These are phyloP conservation scores for Lepilemur septentrionalis DNA, from an alignment of 2,797 vertebrate genomes.

Conservation along the genomic window DNA sequence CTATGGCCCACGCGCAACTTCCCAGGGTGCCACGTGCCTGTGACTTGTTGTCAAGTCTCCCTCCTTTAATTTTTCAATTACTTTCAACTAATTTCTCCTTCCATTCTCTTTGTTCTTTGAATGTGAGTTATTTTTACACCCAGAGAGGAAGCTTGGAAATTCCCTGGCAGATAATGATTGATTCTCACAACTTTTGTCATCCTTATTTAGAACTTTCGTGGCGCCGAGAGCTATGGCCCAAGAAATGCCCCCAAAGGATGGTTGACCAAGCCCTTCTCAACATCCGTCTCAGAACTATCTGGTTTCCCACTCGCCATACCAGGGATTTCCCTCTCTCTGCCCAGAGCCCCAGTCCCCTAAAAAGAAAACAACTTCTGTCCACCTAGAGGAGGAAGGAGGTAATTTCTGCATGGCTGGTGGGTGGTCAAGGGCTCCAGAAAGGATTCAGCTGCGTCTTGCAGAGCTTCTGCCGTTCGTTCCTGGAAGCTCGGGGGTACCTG, in stretches of 20 bases:
- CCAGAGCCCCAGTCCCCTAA: neutral
- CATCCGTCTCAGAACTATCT: neutral
- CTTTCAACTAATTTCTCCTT: slow-evolving; percentile 9
- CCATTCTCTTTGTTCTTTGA: slow-evolving; percentile 48
- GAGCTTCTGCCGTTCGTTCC: neutral
- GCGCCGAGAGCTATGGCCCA: neutral
- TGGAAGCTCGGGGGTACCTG: neutral
- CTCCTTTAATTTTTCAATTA: neutral
- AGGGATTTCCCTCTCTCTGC: slow-evolving; percentile 47
- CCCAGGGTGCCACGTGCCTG: neutral
- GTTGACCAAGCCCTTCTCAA: slow-evolving; percentile 26
- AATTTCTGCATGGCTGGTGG: neutral
- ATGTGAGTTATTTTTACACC: slow-evolving; percentile 52
- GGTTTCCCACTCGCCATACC: neutral
- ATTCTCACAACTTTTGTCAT: slow-evolving; percentile 35
- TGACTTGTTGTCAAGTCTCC: neutral
- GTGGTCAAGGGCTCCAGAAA: neutral
- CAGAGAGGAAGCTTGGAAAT: slow-evolving; percentile 58
- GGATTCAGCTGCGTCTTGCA: neutral
- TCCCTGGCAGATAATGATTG: slow-evolving; percentile 56
- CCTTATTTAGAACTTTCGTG: slow-evolving; percentile 69
- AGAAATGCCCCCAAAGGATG: slow-evolving; percentile 22
- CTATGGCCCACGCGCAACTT: neutral
- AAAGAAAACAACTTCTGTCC: neutral
- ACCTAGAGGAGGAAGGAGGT: neutral